These are phyloP conservation scores for Liodrosophila aerea DNA, from an alignment of 2,888 invertebrate genomes.

Conservation along the genomic window DNA sequence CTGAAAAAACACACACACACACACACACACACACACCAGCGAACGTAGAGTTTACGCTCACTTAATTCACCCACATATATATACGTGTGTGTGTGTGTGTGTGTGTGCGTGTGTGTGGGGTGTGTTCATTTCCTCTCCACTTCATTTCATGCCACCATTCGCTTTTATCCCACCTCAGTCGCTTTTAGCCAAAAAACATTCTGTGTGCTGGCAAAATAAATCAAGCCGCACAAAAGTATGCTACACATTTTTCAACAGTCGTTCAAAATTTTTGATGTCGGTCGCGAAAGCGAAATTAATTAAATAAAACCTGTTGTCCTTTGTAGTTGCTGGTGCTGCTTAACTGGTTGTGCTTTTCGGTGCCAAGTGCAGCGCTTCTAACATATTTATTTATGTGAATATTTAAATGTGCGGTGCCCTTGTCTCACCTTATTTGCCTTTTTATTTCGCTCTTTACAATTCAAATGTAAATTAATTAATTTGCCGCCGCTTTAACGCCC, in stretches of 20 bases:
- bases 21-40: conserved; percentile 7
- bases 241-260: conserved; percentile 44
- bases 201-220: conserved; percentile 50
- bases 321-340: conserved; percentile 19
- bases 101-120: no score
- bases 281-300: conserved; percentile 45
- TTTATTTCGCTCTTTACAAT: conserved; percentile 42
- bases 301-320: conserved; percentile 48
- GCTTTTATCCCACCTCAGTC: not conserved
- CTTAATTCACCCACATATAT: conserved; percentile 36
- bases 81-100: no score
- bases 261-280: conserved; percentile 37
- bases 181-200: conserved; percentile 16
- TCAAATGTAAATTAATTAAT: conserved; percentile 70
- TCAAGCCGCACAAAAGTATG: conserved; percentile 58
- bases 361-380: conserved; percentile 36
- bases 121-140: conserved; percentile 18
- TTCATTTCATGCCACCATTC: conserved; percentile 17
- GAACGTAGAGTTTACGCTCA: conserved; percentile 41
- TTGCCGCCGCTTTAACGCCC: conserved; percentile 43
- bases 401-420: conserved; percentile 23
- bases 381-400: conserved; percentile 42
- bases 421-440: conserved; percentile 25
- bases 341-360: conserved; percentile 36
- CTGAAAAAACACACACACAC: conserved; percentile 14